Evolutionary conservation across 2,888 invertebrate species (phyloP).

Genomic region (Acleris holmiana): DNA sequence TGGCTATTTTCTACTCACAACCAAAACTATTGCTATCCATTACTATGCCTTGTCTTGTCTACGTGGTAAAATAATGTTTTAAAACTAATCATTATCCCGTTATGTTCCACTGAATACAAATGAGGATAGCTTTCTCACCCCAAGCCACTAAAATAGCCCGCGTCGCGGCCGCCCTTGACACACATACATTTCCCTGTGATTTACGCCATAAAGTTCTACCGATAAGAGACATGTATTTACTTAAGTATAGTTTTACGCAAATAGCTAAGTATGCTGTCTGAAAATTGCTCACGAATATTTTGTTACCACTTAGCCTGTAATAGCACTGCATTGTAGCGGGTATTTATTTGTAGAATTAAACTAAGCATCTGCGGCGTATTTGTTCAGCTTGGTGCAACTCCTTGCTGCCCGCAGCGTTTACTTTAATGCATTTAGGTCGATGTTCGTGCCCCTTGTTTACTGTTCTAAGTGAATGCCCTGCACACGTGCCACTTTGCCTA

Average conservation of each 20-base stretch:
- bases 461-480: slow-evolving; percentile 46
- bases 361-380: background rate
- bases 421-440: background rate
- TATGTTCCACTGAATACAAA: slow-evolving; percentile 54
- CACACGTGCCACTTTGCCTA: slow-evolving; percentile 54
- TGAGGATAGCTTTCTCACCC: slow-evolving; percentile 41
- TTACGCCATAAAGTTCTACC: slow-evolving; percentile 27
- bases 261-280: background rate
- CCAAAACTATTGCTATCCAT: background rate
- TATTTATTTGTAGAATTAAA: background rate
- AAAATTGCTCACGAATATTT: background rate
- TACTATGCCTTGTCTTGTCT: background rate
- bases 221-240: slow-evolving; percentile 29
- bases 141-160: slow-evolving; percentile 31
- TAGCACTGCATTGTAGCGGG: no score
- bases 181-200: slow-evolving; percentile 30
- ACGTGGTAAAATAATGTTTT: background rate
- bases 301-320: no score
- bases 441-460: background rate
- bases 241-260: slow-evolving; percentile 25
- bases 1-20: background rate
- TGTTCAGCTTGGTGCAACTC: background rate
- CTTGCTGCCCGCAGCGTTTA: background rate
- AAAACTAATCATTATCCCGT: slow-evolving; percentile 16
- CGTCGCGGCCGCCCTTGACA: slow-evolving; percentile 42